Conservation (phyloP, 1,140 invertebrate species). For the Pseudomyrmex gracilis region DNA sequence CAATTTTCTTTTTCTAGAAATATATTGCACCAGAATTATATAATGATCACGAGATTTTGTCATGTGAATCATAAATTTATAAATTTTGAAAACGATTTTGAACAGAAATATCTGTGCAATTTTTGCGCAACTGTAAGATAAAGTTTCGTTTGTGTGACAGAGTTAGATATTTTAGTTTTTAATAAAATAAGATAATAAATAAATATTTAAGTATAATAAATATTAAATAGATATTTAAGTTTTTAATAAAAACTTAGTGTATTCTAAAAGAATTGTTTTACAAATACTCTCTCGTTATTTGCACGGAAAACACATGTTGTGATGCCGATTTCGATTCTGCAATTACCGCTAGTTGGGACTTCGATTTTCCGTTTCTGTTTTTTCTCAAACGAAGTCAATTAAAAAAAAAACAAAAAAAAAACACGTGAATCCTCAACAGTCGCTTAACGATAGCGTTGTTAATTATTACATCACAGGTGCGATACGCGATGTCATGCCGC, state of each 20-base stretch:
- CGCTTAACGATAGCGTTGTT: constrained; percentile 51
- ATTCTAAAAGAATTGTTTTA: neutral
- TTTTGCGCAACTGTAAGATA: neutral
- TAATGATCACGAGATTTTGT: too few relatives aligned
- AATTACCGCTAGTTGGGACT: neutral
- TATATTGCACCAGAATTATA: too few relatives aligned
- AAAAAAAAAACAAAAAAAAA: neutral
- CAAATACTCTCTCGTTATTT: neutral
- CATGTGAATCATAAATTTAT: neutral
- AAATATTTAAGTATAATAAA: too few relatives aligned
- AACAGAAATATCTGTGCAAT: neutral
- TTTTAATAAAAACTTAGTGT: neutral
- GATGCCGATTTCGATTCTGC: neutral
- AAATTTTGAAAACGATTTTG: neutral
- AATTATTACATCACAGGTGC: constrained; percentile 55
- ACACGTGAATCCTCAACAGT: neutral
- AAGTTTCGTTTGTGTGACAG: too few relatives aligned
- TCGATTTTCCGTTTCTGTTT: constrained; percentile 61
- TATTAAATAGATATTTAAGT: constrained; percentile 7
- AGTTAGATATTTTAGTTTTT: neutral
- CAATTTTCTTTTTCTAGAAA: too few relatives aligned
- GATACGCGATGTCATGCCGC: constrained; percentile 28
- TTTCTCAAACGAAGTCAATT: constrained; percentile 32
- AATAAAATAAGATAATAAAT: too few relatives aligned
- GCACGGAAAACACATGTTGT: neutral